Conservation (phyloP, 2,888 invertebrate species). For the Drosophila paracracens region DNA sequence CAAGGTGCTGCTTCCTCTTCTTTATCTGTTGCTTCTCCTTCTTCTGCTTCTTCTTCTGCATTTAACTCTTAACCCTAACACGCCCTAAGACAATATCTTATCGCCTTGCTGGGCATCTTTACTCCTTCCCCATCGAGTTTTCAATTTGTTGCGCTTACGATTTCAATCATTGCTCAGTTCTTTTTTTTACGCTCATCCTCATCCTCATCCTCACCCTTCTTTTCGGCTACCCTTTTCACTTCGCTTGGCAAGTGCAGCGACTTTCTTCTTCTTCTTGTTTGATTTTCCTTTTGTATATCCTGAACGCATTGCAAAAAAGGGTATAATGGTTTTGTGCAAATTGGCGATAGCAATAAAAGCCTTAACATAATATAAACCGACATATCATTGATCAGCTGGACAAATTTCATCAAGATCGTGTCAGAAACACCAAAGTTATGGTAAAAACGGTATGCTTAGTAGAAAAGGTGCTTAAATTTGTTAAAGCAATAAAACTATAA, state of each 20-base stretch:
- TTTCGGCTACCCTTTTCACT: conserved; percentile 35
- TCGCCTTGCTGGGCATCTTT: conserved; percentile 29
- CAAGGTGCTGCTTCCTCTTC: conserved; percentile 10
- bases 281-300: neutral
- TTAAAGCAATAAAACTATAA: too few relatives aligned
- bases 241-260: conserved; percentile 53
- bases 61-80: conserved; percentile 56
- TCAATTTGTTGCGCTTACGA: conserved; percentile 57
- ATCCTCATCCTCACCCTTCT: conserved; percentile 12
- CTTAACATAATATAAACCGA: neutral
- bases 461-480: neutral
- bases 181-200: neutral
- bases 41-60: conserved; percentile 5
- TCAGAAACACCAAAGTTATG: neutral
- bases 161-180: conserved; percentile 48
- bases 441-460: neutral
- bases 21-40: conserved; percentile 1
- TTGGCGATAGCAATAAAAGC: too few relatives aligned
- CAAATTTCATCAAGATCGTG: neutral
- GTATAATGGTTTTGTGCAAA: neutral
- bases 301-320: neutral
- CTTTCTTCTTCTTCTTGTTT: conserved; percentile 33
- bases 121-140: conserved; percentile 12
- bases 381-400: neutral
- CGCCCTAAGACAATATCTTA: conserved; percentile 50